These are phyloP conservation scores for Eristalis intricaria DNA, from an alignment of 2,888 invertebrate genomes.

Conservation along the genomic window DNA sequence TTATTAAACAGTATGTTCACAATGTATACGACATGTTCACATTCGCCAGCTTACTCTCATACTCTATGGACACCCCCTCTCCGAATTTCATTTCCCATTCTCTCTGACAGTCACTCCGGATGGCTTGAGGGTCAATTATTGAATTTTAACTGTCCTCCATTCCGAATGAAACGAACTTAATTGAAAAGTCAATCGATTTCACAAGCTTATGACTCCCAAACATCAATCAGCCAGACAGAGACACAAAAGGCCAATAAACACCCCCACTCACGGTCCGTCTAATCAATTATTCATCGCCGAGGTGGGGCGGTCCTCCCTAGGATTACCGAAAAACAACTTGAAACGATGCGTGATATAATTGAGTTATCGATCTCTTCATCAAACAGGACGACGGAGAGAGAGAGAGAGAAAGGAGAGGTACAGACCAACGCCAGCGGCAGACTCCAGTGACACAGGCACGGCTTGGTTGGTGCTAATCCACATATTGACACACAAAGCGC, in stretches of 20 bases:
- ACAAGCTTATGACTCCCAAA: neutral
- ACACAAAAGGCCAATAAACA: neutral
- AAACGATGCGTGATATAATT: slow-evolving; percentile 38
- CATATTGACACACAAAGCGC: slow-evolving; percentile 50
- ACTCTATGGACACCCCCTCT: too few species aligned
- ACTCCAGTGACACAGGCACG: neutral
- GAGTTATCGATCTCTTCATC: slow-evolving; percentile 50
- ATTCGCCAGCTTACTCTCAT: too few species aligned
- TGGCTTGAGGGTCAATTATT: neutral
- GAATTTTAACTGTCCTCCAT: neutral
- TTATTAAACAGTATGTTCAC: neutral
- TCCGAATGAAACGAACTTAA: neutral
- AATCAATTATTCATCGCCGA: neutral
- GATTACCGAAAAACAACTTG: slow-evolving; percentile 5
- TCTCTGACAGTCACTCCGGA: neutral
- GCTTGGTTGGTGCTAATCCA: slow-evolving; percentile 27
- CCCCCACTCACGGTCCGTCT: neutral
- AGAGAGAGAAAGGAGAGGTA: slow-evolving; percentile 4
- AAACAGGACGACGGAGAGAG: slow-evolving; percentile 1
- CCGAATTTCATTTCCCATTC: neutral
- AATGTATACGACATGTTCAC: too few species aligned
- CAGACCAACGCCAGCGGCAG: neutral
- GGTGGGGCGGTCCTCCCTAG: neutral
- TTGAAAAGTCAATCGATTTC: neutral
- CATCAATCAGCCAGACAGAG: neutral